Conservation (phyloP, 2,113 vertebrate species). For the Percopsis transmontana region DNA sequence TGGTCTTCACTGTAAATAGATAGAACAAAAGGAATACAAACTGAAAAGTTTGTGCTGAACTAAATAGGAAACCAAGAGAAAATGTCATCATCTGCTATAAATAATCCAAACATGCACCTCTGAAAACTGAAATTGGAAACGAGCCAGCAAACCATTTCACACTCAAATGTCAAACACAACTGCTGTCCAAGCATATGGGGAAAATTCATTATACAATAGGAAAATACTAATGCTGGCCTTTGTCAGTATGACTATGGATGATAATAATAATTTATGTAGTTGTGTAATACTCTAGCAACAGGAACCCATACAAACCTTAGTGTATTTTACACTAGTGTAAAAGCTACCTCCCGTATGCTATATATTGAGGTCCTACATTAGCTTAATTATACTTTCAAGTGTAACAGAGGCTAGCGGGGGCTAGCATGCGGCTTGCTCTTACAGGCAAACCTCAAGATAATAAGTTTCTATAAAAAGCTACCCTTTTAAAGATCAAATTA, state of each 20-base stretch:
- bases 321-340: constrained; percentile 30
- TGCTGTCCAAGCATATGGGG: neutral
- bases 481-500: constrained; percentile 69
- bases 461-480: constrained; percentile 59
- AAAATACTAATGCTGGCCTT: too few relatives aligned
- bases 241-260: too few relatives aligned
- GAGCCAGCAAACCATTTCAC: constrained; percentile 13
- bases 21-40: constrained; percentile 1
- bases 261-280: too few relatives aligned
- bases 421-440: constrained; percentile 43
- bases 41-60: neutral
- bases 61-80: neutral
- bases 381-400: constrained; percentile 60
- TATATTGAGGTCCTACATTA: constrained; percentile 48
- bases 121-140: constrained; percentile 2
- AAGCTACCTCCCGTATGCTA: constrained; percentile 36
- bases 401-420: constrained; percentile 57
- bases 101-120: neutral
- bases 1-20: constrained; percentile 86
- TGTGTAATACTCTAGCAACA: too few relatives aligned
- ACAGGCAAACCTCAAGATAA: constrained; percentile 51
- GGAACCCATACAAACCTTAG: too few relatives aligned
- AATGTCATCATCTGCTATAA: neutral
- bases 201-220: too few relatives aligned
- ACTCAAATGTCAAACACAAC: constrained; percentile 18